Conservation (phyloP, 2,888 invertebrate genomes). For the Temnothorax unifasciatus region DNA sequence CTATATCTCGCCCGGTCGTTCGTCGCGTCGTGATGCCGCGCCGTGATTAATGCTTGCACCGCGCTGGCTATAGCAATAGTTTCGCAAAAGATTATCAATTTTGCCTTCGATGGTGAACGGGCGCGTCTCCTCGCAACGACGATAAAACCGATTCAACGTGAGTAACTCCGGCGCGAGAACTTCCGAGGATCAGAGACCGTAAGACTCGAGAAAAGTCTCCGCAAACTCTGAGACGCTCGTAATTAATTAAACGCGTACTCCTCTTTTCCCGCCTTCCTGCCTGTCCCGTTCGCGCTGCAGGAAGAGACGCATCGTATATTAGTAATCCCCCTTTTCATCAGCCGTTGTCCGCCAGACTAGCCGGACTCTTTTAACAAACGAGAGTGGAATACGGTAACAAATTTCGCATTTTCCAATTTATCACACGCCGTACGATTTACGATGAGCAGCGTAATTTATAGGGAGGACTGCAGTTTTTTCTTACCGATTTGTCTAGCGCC, state of each 20-base stretch:
- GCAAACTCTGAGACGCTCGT: slow-evolving; percentile 56
- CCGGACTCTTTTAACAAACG: slow-evolving; percentile 22
- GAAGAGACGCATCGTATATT: slow-evolving; percentile 44
- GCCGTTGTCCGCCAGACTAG: slow-evolving; percentile 20
- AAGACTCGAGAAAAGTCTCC: slow-evolving; percentile 44
- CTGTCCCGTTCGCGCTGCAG: slow-evolving; percentile 15
- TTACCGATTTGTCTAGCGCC: neutral
- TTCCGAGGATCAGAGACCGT: slow-evolving; percentile 48
- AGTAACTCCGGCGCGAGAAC: slow-evolving; percentile 40
- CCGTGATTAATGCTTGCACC: slow-evolving; percentile 44
- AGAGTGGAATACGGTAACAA: slow-evolving; percentile 21
- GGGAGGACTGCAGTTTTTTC: neutral
- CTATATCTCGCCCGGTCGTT: neutral
- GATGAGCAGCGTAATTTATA: slow-evolving; percentile 25
- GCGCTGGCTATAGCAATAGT: slow-evolving; percentile 23
- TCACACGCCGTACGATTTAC: slow-evolving; percentile 26
- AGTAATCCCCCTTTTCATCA: slow-evolving; percentile 39
- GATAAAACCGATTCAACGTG: slow-evolving; percentile 55
- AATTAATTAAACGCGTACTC: slow-evolving; percentile 57
- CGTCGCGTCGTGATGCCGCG: slow-evolving; percentile 12
- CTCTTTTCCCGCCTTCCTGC: neutral
- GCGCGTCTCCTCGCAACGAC: slow-evolving; percentile 31
- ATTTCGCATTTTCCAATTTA: slow-evolving; percentile 44
- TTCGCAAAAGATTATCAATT: slow-evolving; percentile 55
- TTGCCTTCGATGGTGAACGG: slow-evolving; percentile 44